Percentiles rank a stretch among this genome's conserved stretches.
These are phyloP conservation scores for Hippocampus comes DNA, from an alignment of 2,113 vertebrate genomes.

Conservation along the genomic window DNA sequence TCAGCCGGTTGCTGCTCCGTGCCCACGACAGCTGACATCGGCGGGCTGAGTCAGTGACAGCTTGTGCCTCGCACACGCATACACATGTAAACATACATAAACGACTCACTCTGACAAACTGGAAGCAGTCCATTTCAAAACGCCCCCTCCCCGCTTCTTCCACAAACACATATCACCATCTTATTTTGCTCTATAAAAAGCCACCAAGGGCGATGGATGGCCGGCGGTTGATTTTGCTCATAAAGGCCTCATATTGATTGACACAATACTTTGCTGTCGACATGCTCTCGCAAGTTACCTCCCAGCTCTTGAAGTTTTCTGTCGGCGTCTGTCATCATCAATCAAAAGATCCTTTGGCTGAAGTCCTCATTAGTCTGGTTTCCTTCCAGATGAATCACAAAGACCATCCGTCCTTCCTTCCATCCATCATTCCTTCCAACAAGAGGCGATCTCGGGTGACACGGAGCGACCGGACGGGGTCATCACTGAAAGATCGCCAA, in stretches of 20 bases:
- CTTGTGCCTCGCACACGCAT: conserved; percentile 15
- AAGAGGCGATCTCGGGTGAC: background rate
- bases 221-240: background rate
- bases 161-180: background rate
- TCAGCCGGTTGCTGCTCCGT: conserved; percentile 28
- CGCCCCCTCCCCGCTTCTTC: background rate
- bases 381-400: background rate
- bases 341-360: background rate
- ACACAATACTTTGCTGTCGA: background rate
- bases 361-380: conserved; percentile 7
- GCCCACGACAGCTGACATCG: conserved; percentile 41
- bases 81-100: conserved; percentile 20
- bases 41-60: conserved; percentile 36
- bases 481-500: background rate
- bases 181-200: background rate
- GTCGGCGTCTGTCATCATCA: conserved; percentile 2
- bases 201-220: conserved; percentile 2
- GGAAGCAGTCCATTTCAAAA: background rate
- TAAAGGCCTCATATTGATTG: conserved; percentile 2
- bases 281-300: background rate
- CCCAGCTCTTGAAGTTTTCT: background rate
- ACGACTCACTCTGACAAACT: background rate
- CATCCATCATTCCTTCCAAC: background rate
- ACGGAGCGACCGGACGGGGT: background rate
- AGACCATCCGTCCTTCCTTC: background rate